Evolutionary conservation across 2,888 invertebrate genomes (phyloP), one percentile per base, ranked within the genome.

Genomic region (Volucella inflata): DNA sequence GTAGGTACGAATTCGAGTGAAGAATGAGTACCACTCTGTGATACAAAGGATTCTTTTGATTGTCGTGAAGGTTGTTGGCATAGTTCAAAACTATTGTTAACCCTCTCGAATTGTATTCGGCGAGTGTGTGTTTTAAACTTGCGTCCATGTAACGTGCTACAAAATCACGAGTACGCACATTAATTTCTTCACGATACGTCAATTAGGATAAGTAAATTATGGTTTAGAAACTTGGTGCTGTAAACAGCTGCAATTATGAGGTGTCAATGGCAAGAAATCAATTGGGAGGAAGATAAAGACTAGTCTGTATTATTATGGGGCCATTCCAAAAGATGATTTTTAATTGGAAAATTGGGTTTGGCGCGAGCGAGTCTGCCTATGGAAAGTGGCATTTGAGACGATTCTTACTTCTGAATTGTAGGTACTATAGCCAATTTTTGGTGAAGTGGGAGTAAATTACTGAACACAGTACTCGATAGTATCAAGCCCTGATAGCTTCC

Each of bases 201-300:
- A 85, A 85, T 85, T 85, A 85, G 81, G 76, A 76, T 72, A 72
- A 68, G 76, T 72, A 81, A 85, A 85, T 85, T 81, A 81, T 62
- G 81, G 77, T 85, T 85, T 85, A 50, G 81, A 48, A 42, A 68
- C 62, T 72, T 55, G 44, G 16, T 44, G 50, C 44, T 44, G 57
- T 70, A 14, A 72, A 81, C 81, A 85, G 71, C 81, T 85, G 85
- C 85, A 85, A 85, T 81, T 85, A 81, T 16, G 67, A 85, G 71
- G 85, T 85, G 85, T 85, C 77, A 81, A 59, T 81, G 85, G 57
- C 67, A 68, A 57, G 57, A 70, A 85, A 81, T 85, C 85, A 85
- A 85, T 12, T 46, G 46, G 50, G 17, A 60, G 17, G 36, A 51
- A 51, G 8, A 30, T 30, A 30, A 30, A 30, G 30, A 50, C 9